A percentile compares a stretch with the other conserved stretches of the same genome.
Evolutionary conservation across 2,797 vertebrate genomes (phyloP).

Genomic region (Acipenser oxyrinchus): DNA sequence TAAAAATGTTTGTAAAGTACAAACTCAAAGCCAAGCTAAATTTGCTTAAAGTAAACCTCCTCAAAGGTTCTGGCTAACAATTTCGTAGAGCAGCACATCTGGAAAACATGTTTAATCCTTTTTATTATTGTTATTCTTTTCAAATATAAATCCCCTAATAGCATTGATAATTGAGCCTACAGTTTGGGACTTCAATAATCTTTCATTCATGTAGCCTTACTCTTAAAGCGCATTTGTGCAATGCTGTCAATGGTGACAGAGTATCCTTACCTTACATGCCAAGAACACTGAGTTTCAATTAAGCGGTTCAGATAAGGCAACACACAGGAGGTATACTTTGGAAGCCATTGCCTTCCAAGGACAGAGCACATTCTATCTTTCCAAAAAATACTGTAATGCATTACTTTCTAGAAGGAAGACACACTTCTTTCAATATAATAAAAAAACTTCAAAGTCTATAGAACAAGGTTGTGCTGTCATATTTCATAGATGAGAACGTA

Average conservation of each 20-base stretch:
- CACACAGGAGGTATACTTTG: constrained; percentile 22
- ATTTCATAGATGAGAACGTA: too few species aligned
- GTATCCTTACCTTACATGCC: constrained; percentile 8
- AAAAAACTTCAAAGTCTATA: constrained; percentile 8
- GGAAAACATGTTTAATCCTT: constrained; percentile 45
- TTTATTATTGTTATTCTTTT: constrained; percentile 33
- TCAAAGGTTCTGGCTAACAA: constrained; percentile 50
- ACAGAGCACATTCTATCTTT: constrained; percentile 7
- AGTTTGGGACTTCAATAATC: constrained; percentile 35
- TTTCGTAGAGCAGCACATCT: constrained; percentile 49
- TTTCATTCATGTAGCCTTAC: constrained; percentile 32
- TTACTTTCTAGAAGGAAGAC: constrained; percentile 11
- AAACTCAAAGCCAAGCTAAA: constrained; percentile 41
- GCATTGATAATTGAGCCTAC: constrained; percentile 38
- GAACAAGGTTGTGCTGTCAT: too few species aligned
- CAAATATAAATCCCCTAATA: constrained; percentile 29
- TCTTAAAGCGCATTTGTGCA: constrained; percentile 25
- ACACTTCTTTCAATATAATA: constrained; percentile 18
- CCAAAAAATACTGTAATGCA: constrained; percentile 18
- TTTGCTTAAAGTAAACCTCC: constrained; percentile 57
- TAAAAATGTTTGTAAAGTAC: not conserved
- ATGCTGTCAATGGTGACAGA: constrained; percentile 30
- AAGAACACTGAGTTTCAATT: constrained; percentile 20
- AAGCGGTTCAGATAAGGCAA: constrained; percentile 28
- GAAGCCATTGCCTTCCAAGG: constrained; percentile 8